Evolutionary conservation across 2,113 vertebrate genomes (phyloP).

Genomic region (Rutilus rutilus): DNA sequence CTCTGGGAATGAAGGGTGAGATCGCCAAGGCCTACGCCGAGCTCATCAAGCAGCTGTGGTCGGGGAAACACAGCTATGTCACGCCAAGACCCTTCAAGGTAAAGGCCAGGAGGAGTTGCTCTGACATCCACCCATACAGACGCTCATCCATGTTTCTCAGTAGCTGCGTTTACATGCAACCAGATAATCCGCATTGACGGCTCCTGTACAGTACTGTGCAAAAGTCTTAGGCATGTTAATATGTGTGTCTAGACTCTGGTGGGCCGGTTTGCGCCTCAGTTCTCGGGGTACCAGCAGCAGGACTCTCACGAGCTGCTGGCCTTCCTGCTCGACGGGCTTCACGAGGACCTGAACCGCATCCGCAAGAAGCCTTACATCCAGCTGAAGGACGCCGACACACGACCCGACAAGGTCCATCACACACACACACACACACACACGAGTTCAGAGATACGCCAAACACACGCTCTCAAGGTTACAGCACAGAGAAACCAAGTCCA

Average conservation of each 20-base stretch:
- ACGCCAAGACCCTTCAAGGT: slow-evolving; percentile 98
- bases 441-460: no score
- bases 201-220: no score
- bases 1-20: slow-evolving; percentile 97
- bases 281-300: slow-evolving; percentile 98
- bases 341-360: slow-evolving; percentile 98
- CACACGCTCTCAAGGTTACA: no score
- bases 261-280: slow-evolving; percentile 96
- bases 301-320: slow-evolving; percentile 97
- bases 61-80: slow-evolving; percentile 94
- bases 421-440: background rate
- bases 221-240: no score
- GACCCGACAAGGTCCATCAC: slow-evolving; percentile 87
- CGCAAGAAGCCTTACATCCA: slow-evolving; percentile 99
- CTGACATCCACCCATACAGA: no score
- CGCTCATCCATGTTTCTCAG: no score
- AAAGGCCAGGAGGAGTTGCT: slow-evolving; percentile 38
- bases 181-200: no score
- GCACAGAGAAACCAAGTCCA: no score
- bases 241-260: slow-evolving; percentile 86
- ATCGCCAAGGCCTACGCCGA: slow-evolving; percentile 95
- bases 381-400: slow-evolving; percentile 93
- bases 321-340: slow-evolving; percentile 96
- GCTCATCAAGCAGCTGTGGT: slow-evolving; percentile 97
- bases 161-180: no score